phyloP scores from a whole-genome alignment of 2,888 invertebrate species.

The Agonum fuliginosum region DNA sequence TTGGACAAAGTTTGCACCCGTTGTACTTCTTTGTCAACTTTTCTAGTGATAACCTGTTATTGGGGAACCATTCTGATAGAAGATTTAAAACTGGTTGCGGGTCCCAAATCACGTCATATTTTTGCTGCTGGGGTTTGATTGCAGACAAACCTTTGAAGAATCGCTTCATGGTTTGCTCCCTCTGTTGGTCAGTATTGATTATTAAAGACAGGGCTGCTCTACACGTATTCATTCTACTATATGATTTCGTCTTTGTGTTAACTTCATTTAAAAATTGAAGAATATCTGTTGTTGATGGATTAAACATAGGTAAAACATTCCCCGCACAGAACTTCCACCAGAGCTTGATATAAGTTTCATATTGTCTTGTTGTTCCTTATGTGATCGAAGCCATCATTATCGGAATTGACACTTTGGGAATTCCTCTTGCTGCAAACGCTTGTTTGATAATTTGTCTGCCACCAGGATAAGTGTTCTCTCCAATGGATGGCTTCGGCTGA shows the following conservation, averaged over 20 bases:
- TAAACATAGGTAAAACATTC: background rate
- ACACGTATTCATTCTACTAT: background rate
- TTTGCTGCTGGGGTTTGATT: background rate
- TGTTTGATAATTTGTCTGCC: background rate
- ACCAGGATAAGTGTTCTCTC: background rate
- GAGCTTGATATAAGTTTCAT: background rate
- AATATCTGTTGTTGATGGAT: background rate
- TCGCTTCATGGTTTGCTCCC: background rate
- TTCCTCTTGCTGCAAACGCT: background rate
- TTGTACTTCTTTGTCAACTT: too few relatives aligned
- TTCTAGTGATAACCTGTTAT: too few relatives aligned
- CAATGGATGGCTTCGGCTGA: background rate
- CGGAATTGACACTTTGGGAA: background rate
- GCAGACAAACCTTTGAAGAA: background rate
- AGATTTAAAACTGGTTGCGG: too few relatives aligned
- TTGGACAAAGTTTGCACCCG: too few relatives aligned
- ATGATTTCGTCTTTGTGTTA: background rate
- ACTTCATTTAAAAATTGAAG: background rate
- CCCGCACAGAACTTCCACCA: background rate
- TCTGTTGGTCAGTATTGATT: background rate
- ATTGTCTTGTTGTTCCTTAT: background rate
- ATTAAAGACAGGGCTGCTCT: background rate
- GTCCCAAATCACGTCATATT: background rate
- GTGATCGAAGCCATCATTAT: background rate
- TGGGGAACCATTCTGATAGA: too few relatives aligned